Base-by-base conservation (phyloP, 2,797 vertebrate genomes). In the Scolopax rusticola region DNA sequence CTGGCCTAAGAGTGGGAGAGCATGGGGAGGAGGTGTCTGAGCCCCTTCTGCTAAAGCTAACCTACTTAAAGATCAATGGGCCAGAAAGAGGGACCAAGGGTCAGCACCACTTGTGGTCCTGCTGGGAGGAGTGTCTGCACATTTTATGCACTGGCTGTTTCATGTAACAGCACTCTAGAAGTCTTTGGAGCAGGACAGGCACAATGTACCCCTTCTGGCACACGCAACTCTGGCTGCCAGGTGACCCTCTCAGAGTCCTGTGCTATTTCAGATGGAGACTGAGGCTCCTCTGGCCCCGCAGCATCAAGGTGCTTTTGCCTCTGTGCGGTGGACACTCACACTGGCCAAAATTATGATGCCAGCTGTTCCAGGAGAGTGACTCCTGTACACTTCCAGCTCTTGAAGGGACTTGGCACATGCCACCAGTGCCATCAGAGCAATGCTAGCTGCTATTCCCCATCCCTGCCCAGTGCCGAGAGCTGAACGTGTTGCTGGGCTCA, bases 31-130 rank as follows among this genome's bases (percentile, higher is more conserved):
- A 76, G 51, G n/a, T 53, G 30, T 19, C 25, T 60, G 47, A 89
- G n/a, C 17, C 30, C 40, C 1, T 83, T 89, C 84, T 3, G 7
- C 53, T 71, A 40, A 70, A 50, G 25, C 48, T 64, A 48, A 90
- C 30, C 41, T 86, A 50, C 78, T 84, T 75, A 81, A 91, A 76
- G 74, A 61, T 91, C 73, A 86, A 3, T 86, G 80, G 70, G 38
- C 83, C 83, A 69, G 87, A 96, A 94, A 95, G 61, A 75, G 43
- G 64, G n/a, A 69, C 64, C 10, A 18, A 92, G 59, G 84, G 87
- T 79, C 87, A 91, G 84, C 75, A 83, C 32, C 75, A 30, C 79
- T 74, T 54, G 15, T 48, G 40, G 45, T 86, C 24, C 50, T 53
- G 47, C 87, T 85, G 60, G 64, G 68, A 82, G 27, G 40, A 92